These are phyloP conservation scores for Montipora sp. DNA, from an alignment of 64 coral and sea anemone genomes.

Conservation along the genomic window DNA sequence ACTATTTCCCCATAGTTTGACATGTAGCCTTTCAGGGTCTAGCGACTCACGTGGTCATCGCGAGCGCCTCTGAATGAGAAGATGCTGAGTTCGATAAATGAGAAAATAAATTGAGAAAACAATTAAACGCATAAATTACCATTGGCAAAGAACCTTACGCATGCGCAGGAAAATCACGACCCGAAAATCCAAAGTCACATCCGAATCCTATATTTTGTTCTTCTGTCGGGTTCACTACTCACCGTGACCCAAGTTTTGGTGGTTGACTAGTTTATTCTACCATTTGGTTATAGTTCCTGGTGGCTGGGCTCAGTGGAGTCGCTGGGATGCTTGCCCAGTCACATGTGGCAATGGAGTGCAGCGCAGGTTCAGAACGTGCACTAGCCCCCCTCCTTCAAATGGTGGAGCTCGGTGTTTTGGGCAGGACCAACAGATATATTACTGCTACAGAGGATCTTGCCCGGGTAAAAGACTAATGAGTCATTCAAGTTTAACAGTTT, in stretches of 20 bases:
- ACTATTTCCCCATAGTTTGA: too few species aligned
- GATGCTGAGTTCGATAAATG: too few species aligned
- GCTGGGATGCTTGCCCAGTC: conserved; percentile 45
- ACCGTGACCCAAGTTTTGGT: neutral
- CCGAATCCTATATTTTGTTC: too few species aligned
- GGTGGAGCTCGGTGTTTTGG: conserved; percentile 67
- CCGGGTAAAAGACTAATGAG: conserved; percentile 17
- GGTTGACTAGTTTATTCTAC: neutral
- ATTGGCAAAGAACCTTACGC: too few species aligned
- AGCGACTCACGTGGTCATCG: too few species aligned
- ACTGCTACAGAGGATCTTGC: conserved; percentile 40
- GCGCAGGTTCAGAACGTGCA: conserved; percentile 49
- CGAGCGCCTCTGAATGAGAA: too few species aligned
- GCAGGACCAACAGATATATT: conserved; percentile 4
- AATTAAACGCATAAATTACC: too few species aligned
- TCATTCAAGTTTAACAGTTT: neutral
- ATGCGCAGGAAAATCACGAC: too few species aligned
- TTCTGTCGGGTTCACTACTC: too few species aligned
- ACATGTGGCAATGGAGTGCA: conserved; percentile 42
- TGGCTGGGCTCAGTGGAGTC: conserved; percentile 52
- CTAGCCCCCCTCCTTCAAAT: conserved; percentile 64
- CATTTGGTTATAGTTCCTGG: conserved; percentile 5
- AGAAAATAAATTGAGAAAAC: too few species aligned
- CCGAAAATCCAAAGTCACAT: too few species aligned
- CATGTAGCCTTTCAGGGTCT: too few species aligned